Percentiles rank a stretch among this genome's conserved stretches.
Conservation (phyloP, 2,888 invertebrate species). For the Eristalis tenax region DNA sequence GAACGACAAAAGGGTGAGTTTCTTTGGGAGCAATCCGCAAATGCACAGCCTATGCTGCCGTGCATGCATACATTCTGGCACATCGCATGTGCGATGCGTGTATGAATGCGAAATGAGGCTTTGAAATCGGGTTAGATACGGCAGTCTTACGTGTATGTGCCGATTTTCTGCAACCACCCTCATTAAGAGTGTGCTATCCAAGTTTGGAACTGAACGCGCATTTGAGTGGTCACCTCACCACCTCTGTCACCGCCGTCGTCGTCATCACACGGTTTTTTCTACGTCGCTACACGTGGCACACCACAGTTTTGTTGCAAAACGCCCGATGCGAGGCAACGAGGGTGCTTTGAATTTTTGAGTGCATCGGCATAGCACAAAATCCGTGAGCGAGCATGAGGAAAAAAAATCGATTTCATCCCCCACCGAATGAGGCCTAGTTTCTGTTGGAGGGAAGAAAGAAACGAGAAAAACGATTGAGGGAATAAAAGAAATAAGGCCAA, state of each 20-base stretch:
- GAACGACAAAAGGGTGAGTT: neutral
- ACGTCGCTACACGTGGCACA: no score
- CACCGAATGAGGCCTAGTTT: constrained; percentile 38
- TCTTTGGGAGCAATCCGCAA: neutral
- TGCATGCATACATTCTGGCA: constrained; percentile 23
- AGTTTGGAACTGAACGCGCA: constrained; percentile 5
- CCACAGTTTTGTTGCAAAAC: neutral
- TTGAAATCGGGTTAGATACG: constrained; percentile 54
- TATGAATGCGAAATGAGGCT: constrained; percentile 46
- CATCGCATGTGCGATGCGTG: constrained; percentile 16
- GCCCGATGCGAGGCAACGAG: neutral
- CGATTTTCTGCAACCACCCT: constrained; percentile 5
- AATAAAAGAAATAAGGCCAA: neutral
- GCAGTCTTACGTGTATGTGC: constrained; percentile 13
- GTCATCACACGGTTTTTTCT: no score
- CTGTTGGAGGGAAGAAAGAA: neutral
- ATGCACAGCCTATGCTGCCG: neutral
- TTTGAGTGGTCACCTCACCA: constrained; percentile 17
- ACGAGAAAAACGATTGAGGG: neutral
- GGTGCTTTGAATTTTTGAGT: constrained; percentile 36
- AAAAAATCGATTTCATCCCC: constrained; percentile 47
- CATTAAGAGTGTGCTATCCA: constrained; percentile 12
- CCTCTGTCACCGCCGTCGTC: neutral
- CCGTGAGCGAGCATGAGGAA: neutral
- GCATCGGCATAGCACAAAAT: constrained; percentile 9